These are phyloP conservation scores for Ascaphus truei DNA, from an alignment of 2,113 vertebrate genomes.

Conservation along the genomic window DNA sequence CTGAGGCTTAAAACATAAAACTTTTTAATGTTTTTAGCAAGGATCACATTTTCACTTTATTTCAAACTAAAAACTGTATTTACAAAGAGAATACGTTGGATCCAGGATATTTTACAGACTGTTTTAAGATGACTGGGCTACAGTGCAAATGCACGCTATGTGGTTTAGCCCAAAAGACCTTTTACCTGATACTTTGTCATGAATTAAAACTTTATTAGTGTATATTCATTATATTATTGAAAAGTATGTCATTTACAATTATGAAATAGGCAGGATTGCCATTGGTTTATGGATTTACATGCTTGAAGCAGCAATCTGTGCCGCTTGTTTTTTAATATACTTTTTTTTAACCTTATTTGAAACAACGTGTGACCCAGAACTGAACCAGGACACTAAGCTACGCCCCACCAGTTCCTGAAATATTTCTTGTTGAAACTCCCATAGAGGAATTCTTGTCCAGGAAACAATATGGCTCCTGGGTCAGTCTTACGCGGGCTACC, in stretches of 20 bases:
- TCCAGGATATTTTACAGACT: background rate
- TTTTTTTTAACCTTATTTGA: too few species aligned
- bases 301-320: background rate
- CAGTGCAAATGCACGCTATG: background rate
- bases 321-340: background rate
- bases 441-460: too few species aligned
- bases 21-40: background rate
- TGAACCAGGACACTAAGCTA: too few species aligned
- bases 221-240: conserved; percentile 14
- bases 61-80: background rate
- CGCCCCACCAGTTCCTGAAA: too few species aligned
- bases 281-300: background rate
- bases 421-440: too few species aligned
- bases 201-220: background rate
- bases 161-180: background rate
- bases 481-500: too few species aligned
- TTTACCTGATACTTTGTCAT: background rate
- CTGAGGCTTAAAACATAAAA: background rate
- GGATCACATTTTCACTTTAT: background rate
- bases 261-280: background rate
- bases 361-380: too few species aligned
- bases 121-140: background rate
- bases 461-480: too few species aligned
- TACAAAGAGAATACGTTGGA: background rate
- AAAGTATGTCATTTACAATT: background rate